phyloP scores from a whole-genome alignment of 92 coral and sea anemone species.

The Nematostella vectensis region DNA sequence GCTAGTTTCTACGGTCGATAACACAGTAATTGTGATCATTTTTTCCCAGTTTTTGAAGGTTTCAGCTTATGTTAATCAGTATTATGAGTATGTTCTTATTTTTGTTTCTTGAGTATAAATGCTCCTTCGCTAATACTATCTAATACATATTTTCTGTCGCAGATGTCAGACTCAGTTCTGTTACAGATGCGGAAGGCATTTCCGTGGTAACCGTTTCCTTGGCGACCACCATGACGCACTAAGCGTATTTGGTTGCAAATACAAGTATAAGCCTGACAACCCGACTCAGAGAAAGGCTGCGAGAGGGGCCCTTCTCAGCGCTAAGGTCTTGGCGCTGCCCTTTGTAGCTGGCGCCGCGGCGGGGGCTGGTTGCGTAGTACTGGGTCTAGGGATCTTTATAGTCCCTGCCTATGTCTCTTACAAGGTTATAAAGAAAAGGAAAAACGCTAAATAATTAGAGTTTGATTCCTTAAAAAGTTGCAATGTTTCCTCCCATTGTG shows the following conservation, averaged over 20 bases:
- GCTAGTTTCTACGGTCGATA: too few relatives aligned
- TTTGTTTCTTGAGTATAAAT: too few relatives aligned
- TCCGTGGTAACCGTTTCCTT: conserved; percentile 51
- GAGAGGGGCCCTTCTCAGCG: conserved; percentile 67
- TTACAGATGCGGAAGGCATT: conserved; percentile 65
- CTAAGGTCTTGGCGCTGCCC: conserved; percentile 44
- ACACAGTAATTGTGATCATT: too few relatives aligned
- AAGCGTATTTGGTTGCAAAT: conserved; percentile 76
- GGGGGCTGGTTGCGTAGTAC: conserved; percentile 52
- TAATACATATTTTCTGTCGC: neutral
- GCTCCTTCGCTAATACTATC: neutral
- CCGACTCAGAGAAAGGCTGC: conserved; percentile 62
- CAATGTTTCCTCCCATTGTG: too few relatives aligned
- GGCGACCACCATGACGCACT: conserved; percentile 77
- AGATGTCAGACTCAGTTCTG: conserved; percentile 84
- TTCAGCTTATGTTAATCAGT: too few relatives aligned
- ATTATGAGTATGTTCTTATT: too few relatives aligned
- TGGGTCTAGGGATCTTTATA: conserved; percentile 57
- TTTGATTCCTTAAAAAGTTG: too few relatives aligned
- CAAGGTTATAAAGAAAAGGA: conserved; percentile 42
- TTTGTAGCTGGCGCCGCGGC: conserved; percentile 58
- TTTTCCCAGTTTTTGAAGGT: too few relatives aligned
- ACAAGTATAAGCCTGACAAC: conserved; percentile 60
- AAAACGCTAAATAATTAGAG: too few relatives aligned
- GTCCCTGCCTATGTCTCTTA: conserved; percentile 75